Evolutionary conservation across 2,797 vertebrate species (phyloP).

Genomic region (Crocidura indochinensis): DNA sequence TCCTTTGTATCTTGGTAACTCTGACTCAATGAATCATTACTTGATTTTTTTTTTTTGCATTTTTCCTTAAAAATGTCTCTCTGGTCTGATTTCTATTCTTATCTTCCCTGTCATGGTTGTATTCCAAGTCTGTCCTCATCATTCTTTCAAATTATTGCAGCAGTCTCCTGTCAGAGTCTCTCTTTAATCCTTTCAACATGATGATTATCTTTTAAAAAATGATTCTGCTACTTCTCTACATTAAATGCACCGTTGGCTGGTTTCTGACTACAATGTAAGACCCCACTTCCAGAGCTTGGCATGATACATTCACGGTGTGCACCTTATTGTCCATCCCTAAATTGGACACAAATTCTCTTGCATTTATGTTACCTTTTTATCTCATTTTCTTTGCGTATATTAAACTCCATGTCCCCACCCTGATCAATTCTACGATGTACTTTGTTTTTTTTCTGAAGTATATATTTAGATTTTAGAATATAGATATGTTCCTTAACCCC

Average conservation of each 20-base stretch:
- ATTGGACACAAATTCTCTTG: neutral
- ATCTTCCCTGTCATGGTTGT: neutral
- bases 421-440: neutral
- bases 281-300: neutral
- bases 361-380: neutral
- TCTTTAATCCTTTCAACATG: constrained; percentile 16
- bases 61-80: constrained; percentile 38
- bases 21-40: neutral
- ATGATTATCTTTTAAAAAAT: constrained; percentile 17
- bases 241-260: neutral
- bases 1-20: neutral
- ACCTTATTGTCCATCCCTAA: neutral
- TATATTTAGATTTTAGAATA: neutral
- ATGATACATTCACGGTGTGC: neutral
- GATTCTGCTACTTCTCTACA: neutral
- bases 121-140: neutral
- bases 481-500: neutral
- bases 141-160: constrained; percentile 45
- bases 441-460: neutral
- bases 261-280: constrained; percentile 3
- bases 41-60: neutral
- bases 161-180: neutral
- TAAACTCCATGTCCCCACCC: neutral
- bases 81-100: constrained; percentile 22
- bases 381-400: neutral